Conservation (phyloP, 2,888 invertebrate species). For the Perithous albicinctus region DNA sequence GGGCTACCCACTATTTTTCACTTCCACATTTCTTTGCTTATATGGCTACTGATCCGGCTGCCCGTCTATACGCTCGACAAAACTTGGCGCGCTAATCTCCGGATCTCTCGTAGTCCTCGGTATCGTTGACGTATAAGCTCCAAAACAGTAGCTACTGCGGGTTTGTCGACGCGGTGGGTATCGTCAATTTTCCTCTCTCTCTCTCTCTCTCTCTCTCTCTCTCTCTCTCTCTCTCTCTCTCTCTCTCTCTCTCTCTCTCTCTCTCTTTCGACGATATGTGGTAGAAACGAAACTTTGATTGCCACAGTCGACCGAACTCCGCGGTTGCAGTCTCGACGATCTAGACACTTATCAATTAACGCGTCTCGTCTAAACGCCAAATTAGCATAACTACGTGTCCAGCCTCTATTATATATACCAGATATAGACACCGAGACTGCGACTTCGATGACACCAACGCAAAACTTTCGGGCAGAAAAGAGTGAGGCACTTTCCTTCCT, state of each 20-base stretch:
- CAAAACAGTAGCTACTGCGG: conserved; percentile 51
- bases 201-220: too few relatives aligned
- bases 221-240: too few relatives aligned
- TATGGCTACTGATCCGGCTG: conserved; percentile 26
- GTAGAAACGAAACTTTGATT: conserved; percentile 73
- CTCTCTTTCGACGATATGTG: conserved; percentile 18
- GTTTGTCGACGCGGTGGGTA: conserved; percentile 21
- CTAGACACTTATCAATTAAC: conserved; percentile 74
- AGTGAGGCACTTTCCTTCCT: too few relatives aligned
- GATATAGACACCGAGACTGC: neutral
- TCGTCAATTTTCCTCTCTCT: too few relatives aligned
- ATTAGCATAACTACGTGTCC: conserved; percentile 76
- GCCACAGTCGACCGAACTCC: conserved; percentile 42
- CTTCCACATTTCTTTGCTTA: conserved; percentile 39
- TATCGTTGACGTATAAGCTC: conserved; percentile 39
- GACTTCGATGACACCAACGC: conserved; percentile 13
- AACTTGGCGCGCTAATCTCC: conserved; percentile 55
- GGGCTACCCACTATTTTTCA: conserved; percentile 28
- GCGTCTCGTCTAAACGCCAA: conserved; percentile 72
- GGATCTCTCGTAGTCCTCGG: conserved; percentile 38
- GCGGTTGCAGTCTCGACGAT: conserved; percentile 57
- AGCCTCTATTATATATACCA: conserved; percentile 67
- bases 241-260: too few relatives aligned
- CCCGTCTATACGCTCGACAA: conserved; percentile 23
- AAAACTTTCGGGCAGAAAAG: conserved; percentile 15